phyloP scores from a whole-genome alignment of 2,113 vertebrate species.

The Vulpes lagopus region DNA sequence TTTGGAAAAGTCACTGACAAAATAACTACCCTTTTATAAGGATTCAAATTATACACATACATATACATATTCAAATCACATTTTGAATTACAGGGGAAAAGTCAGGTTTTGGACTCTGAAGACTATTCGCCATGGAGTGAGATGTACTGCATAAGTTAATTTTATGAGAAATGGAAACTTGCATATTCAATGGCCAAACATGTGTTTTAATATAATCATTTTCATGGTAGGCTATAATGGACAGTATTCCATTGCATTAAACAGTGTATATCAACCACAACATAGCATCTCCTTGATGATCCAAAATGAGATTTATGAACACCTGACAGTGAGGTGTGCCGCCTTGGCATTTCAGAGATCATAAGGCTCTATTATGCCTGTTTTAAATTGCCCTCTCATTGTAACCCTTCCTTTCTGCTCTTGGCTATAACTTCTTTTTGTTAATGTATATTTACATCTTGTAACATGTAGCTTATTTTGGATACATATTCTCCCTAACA shows the following conservation, averaged over 20 bases:
- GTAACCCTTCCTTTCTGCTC: neutral
- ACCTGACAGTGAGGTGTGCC: neutral
- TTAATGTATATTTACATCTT: neutral
- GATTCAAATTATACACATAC: neutral
- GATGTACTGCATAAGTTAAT: neutral
- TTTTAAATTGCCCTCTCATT: neutral
- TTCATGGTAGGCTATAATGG: neutral
- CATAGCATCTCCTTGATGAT: neutral
- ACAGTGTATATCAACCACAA: neutral
- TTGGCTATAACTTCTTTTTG: neutral
- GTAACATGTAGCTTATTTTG: neutral
- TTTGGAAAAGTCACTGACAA: neutral
- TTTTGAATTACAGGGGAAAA: neutral
- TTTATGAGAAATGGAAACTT: neutral
- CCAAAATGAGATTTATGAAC: neutral
- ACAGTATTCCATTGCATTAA: neutral
- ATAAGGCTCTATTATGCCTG: neutral
- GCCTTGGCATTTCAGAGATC: neutral
- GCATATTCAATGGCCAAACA: constrained; percentile 11
- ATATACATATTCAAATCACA: neutral
- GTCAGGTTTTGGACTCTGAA: neutral
- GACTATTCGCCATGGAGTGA: neutral
- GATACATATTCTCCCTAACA: neutral
- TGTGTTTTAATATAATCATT: neutral
- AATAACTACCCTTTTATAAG: neutral